Evolutionary conservation across 2,888 invertebrate genomes (phyloP).

Genomic region (Labia minor): DNA sequence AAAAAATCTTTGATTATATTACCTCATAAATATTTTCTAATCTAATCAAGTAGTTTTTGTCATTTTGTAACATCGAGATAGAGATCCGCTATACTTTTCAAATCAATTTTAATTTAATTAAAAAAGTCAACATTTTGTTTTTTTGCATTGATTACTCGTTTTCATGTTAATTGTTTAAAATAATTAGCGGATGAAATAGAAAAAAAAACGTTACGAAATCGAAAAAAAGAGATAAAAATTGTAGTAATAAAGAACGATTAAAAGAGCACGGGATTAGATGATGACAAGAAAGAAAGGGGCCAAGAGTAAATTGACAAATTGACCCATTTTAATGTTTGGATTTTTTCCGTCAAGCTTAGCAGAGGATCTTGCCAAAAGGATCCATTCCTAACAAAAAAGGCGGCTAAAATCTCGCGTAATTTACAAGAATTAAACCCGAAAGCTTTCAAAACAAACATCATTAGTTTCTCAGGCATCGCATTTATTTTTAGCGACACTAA

Average conservation of each 20-base stretch:
- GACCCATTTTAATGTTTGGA: constrained; percentile 8
- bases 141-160: too few species aligned
- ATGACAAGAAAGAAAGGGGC: constrained; percentile 8
- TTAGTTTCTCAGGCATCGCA: background rate
- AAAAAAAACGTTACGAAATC: too few species aligned
- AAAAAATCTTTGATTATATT: too few species aligned
- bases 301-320: constrained; percentile 13
- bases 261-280: background rate
- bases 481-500: constrained; percentile 7
- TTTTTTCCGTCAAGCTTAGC: background rate
- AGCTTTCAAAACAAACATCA: constrained; percentile 13
- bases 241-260: background rate
- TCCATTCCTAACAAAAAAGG: background rate
- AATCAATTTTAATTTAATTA: too few species aligned
- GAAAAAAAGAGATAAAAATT: background rate
- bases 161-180: too few species aligned
- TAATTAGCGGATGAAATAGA: too few species aligned
- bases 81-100: too few species aligned
- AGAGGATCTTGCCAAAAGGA: constrained; percentile 1
- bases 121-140: too few species aligned
- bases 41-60: too few species aligned
- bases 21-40: too few species aligned
- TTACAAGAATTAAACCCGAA: constrained; percentile 4
- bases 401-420: constrained; percentile 13
- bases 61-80: too few species aligned